phyloP scores from a whole-genome alignment of 2,888 invertebrate genomes.

The Andrena haemorrhoa region DNA sequence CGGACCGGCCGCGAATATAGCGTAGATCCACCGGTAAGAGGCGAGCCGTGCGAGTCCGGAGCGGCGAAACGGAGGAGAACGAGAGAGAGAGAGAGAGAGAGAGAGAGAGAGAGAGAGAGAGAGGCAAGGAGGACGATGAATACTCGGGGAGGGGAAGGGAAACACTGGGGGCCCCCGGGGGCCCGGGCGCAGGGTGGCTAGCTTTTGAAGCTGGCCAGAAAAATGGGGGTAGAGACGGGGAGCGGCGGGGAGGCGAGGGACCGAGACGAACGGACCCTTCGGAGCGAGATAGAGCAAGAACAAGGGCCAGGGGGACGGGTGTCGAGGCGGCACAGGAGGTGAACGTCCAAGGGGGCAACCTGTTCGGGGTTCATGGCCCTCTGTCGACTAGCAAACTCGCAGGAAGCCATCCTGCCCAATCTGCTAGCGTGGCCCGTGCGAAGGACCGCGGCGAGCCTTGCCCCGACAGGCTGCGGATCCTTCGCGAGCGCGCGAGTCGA shows the following conservation, averaged over 20 bases:
- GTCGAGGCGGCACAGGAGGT: constrained; percentile 79
- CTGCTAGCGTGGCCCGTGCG: constrained; percentile 74
- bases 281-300: constrained; percentile 70
- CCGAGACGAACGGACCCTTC: constrained; percentile 68
- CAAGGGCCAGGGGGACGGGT: constrained; percentile 68
- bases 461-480: constrained; percentile 31
- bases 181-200: constrained; percentile 63
- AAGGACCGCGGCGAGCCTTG: constrained; percentile 64
- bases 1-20: constrained; percentile 59
- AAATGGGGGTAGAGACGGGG: constrained; percentile 58
- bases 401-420: constrained; percentile 77
- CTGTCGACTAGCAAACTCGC: constrained; percentile 82
- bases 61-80: neutral
- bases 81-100: no score
- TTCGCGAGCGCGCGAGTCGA: constrained; percentile 22
- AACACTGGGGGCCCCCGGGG: constrained; percentile 55
- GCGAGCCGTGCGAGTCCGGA: constrained; percentile 6
- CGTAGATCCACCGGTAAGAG: constrained; percentile 54
- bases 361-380: constrained; percentile 85
- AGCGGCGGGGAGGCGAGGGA: constrained; percentile 32
- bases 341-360: constrained; percentile 85
- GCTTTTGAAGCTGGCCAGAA: constrained; percentile 67
- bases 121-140: constrained; percentile 47
- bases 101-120: no score
- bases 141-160: constrained; percentile 46